Conservation (phyloP, 2,888 invertebrate genomes). For the Galeopsomyia nigrocyanea region DNA sequence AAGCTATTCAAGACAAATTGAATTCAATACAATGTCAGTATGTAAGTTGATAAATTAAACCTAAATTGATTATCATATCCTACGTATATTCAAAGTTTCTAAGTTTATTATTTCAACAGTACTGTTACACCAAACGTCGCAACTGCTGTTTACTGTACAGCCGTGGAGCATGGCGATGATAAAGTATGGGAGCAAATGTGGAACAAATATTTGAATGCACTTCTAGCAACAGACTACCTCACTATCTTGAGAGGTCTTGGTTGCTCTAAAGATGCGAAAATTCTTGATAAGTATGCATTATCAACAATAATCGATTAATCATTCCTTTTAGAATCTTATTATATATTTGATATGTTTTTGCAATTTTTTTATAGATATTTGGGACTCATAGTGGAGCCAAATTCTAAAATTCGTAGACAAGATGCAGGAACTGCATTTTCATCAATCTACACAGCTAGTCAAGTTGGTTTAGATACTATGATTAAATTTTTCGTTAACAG, state of each 20-base stretch:
- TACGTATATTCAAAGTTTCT: too few species aligned
- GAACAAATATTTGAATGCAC: slow-evolving; percentile 73
- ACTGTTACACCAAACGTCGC: slow-evolving; percentile 75
- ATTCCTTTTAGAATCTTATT: slow-evolving; percentile 2
- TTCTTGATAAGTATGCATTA: slow-evolving; percentile 66
- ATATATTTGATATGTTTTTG: background rate
- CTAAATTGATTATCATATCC: too few species aligned
- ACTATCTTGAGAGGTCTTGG: slow-evolving; percentile 71
- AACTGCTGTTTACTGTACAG: slow-evolving; percentile 82
- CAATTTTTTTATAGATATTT: slow-evolving; percentile 49
- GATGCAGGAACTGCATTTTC: slow-evolving; percentile 64
- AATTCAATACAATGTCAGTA: too few species aligned
- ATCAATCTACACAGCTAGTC: slow-evolving; percentile 61
- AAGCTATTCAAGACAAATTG: background rate
- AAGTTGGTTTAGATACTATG: slow-evolving; percentile 52
- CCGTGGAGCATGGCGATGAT: slow-evolving; percentile 75
- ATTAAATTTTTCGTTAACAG: slow-evolving; percentile 53
- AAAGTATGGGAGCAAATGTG: slow-evolving; percentile 79
- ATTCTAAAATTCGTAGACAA: slow-evolving; percentile 61
- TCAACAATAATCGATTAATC: background rate
- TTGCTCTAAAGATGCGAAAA: slow-evolving; percentile 67
- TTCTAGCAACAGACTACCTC: slow-evolving; percentile 72
- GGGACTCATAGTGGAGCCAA: slow-evolving; percentile 34
- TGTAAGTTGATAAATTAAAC: too few species aligned
- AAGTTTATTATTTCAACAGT: slow-evolving; percentile 59